These are phyloP conservation scores for Gephyroberyx darwinii DNA, from an alignment of 2,797 vertebrate species.

Conservation along the genomic window DNA sequence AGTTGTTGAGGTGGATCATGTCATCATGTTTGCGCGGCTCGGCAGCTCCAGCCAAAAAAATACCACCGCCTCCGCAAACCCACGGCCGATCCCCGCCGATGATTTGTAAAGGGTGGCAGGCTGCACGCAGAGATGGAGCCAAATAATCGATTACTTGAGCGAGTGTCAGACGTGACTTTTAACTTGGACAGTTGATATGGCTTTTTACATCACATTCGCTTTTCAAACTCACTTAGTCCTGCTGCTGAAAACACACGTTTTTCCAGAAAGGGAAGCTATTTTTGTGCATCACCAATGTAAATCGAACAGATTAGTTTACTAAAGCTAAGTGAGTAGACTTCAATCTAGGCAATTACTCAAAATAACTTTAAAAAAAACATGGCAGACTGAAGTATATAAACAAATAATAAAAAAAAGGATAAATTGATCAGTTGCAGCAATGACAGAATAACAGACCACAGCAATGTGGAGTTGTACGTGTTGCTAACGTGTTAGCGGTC, in stretches of 20 bases:
- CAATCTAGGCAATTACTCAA: background rate
- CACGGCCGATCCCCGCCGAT: slow-evolving; percentile 1
- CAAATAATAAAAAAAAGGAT: too few relatives aligned
- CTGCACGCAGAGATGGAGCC: background rate
- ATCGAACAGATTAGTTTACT: background rate
- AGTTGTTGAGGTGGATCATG: slow-evolving; percentile 65
- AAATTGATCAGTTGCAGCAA: too few relatives aligned
- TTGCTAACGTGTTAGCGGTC: too few relatives aligned
- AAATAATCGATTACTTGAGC: background rate
- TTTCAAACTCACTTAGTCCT: background rate
- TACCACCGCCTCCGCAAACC: background rate
- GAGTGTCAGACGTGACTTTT: background rate
- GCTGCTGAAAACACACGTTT: background rate
- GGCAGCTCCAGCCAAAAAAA: slow-evolving; percentile 30
- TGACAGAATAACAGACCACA: too few relatives aligned
- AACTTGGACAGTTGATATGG: background rate
- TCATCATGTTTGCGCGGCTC: slow-evolving; percentile 52
- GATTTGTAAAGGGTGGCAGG: background rate
- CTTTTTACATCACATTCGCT: background rate
- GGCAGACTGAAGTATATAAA: too few relatives aligned
- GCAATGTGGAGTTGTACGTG: too few relatives aligned
- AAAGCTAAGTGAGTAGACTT: background rate
- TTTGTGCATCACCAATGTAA: background rate
- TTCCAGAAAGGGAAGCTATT: background rate
- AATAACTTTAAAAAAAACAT: too few relatives aligned